These are phyloP conservation scores for Drosophila lacteicornis DNA, from an alignment of 1,140 invertebrate genomes.

Conservation along the genomic window DNA sequence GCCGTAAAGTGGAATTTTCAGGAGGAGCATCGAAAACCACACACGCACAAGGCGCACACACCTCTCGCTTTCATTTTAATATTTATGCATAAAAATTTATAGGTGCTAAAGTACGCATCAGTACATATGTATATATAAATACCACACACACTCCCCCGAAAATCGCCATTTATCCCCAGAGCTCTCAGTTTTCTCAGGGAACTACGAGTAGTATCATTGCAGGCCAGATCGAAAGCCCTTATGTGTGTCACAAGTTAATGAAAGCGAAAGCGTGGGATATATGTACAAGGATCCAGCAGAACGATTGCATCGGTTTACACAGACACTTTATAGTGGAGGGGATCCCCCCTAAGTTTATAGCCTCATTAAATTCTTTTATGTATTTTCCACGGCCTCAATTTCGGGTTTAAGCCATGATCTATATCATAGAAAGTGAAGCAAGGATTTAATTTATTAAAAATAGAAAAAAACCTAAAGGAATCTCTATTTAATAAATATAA, in stretches of 20 bases:
- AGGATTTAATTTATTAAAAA: not conserved
- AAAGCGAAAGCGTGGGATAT: not conserved
- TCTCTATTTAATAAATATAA: too few relatives aligned
- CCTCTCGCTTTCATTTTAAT: slow-evolving; percentile 57
- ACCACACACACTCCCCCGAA: slow-evolving; percentile 5
- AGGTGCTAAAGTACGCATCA: slow-evolving; percentile 76
- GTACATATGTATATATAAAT: slow-evolving; percentile 65
- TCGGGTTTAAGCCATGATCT: not conserved
- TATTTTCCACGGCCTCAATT: not conserved
- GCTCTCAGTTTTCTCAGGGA: not conserved
- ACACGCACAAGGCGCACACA: slow-evolving; percentile 11
- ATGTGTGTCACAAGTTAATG: not conserved
- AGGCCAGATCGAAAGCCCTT: not conserved
- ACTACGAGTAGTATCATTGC: not conserved
- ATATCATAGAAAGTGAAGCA: not conserved
- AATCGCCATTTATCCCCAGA: slow-evolving; percentile 5
- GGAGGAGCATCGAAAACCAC: slow-evolving; percentile 55
- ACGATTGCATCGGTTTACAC: not conserved
- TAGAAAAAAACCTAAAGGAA: too few relatives aligned
- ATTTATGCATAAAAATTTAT: slow-evolving; percentile 81
- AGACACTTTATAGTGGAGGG: not conserved
- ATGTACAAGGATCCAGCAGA: not conserved
- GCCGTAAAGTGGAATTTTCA: slow-evolving; percentile 70
- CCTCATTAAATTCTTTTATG: slow-evolving; percentile 13
- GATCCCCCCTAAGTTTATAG: not conserved